Percentiles rank a stretch among this genome's conserved stretches.
phyloP scores from a whole-genome alignment of 2,797 vertebrate species.

The Tokudaia muenninki region DNA sequence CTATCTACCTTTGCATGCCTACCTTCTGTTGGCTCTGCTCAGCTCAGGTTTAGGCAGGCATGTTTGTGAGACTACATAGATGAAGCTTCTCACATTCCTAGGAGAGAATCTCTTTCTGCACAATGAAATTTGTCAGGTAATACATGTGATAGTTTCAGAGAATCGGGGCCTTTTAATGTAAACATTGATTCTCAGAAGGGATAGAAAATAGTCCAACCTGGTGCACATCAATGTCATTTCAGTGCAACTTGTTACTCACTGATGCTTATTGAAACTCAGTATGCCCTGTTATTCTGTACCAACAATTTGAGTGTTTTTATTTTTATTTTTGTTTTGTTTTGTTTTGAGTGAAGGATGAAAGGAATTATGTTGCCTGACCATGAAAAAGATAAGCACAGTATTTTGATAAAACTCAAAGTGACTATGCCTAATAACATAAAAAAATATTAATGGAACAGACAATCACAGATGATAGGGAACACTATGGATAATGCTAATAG shows the following conservation, averaged over 20 bases:
- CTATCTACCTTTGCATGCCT: neutral
- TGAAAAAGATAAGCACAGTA: neutral
- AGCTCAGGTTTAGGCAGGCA: neutral
- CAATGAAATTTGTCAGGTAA: neutral
- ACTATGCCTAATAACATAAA: neutral
- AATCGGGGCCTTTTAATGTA: neutral
- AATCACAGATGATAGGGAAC: conserved; percentile 29
- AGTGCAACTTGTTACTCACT: neutral
- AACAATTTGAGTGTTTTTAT: neutral
- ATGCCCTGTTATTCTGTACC: neutral
- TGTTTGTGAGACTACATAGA: too few relatives aligned
- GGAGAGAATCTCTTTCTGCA: neutral
- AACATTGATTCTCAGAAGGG: neutral
- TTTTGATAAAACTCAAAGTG: neutral
- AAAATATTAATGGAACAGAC: neutral
- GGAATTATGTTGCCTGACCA: neutral
- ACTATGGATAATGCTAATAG: neutral
- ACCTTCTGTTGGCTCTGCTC: neutral
- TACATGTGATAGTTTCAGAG: neutral
- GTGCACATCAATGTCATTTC: neutral
- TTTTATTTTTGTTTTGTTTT: neutral
- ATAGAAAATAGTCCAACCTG: neutral
- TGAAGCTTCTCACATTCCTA: neutral
- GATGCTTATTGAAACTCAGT: neutral
- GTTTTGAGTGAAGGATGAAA: neutral